These are phyloP conservation scores for Drosophila simulans DNA, from an alignment of 1,140 invertebrate species.

Conservation along the genomic window DNA sequence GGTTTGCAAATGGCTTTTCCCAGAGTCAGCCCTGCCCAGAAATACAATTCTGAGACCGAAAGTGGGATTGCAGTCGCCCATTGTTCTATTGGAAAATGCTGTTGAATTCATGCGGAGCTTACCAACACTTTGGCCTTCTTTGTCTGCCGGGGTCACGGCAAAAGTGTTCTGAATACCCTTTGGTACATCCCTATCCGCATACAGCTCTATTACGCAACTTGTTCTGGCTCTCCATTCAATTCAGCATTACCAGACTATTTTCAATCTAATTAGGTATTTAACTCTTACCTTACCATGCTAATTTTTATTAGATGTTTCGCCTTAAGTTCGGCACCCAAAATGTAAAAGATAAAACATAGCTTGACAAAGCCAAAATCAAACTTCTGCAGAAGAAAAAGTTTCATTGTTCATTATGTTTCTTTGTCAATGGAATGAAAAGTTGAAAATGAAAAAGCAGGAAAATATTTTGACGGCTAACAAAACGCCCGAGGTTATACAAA, in stretches of 20 bases:
- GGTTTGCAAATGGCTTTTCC: constrained; percentile 40
- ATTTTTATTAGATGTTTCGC: background rate
- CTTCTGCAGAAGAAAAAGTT: constrained; percentile 5
- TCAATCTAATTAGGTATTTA: background rate
- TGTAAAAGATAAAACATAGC: too few species aligned
- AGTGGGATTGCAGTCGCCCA: constrained; percentile 3
- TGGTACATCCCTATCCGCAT: constrained; percentile 16
- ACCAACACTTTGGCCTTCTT: constrained; percentile 14
- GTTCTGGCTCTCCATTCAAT: constrained; percentile 8
- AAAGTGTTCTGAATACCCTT: constrained; percentile 10
- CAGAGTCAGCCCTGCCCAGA: constrained; percentile 1
- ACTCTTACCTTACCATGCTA: background rate
- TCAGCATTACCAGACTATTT: background rate
- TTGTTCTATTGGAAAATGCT: constrained; percentile 39
- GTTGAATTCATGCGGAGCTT: constrained; percentile 38
- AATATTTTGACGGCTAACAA: constrained; percentile 29
- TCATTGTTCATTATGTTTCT: constrained; percentile 15
- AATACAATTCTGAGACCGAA: background rate
- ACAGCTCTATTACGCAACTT: constrained; percentile 44
- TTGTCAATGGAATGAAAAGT: constrained; percentile 3
- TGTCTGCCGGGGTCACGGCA: constrained; percentile 3
- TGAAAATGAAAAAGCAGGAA: background rate
- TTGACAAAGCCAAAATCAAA: constrained; percentile 1
- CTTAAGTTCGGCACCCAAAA: background rate
- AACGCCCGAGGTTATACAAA: constrained; percentile 54